Base-by-base conservation (phyloP, 37 sponge, comb jelly and placozoan genomes). In the Hormiphora californensis region DNA sequence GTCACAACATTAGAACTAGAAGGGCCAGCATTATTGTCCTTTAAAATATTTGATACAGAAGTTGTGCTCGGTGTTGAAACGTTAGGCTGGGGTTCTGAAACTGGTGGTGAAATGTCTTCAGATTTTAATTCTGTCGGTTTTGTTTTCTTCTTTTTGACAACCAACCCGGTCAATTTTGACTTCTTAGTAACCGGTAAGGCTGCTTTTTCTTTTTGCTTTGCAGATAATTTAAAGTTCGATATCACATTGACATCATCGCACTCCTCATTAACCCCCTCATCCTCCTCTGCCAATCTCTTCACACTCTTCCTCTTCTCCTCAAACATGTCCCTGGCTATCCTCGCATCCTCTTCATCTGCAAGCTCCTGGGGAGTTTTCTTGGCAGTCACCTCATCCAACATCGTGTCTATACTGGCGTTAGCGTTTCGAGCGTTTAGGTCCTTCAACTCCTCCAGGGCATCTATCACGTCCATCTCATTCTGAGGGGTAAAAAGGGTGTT, bases 381-480 rank as follows among this genome's bases (percentile, higher is more conserved):
- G 54, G 90, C 92, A 17, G 44, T 54, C 36, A 89, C 90, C 11
- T 88, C 46, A 59, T 91, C 91, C 38, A 87, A 54, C 81, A 89
- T 89, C 57, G 86, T 34, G 61, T 86, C 40, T 32, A 57, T 54
- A 62, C 57, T 40, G 3, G 86, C 37, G 33, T 86, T 54, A n/a
- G 86, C 62, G 43, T 54, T 59, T 43, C 95, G 87, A n/a, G 95
- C 91, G 89, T 97, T 97, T 41, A 67, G 89, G 63, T 97, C 98
- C 31, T 94, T 90, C 11, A 97, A 90, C 40, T 94, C 98, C 49
- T 97, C 98, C 53, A 97, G 54, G 0, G 95, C 95, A 90, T 97
- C 98, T 0, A 97, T 61, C 0, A 97, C 90, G 63, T 97, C 98
- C 95, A 97, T 97, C 55, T 97, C 98, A n/a, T 86, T 59, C 28